These are phyloP conservation scores for Erebia aethiops DNA, from an alignment of 2,888 invertebrate genomes.

Conservation along the genomic window DNA sequence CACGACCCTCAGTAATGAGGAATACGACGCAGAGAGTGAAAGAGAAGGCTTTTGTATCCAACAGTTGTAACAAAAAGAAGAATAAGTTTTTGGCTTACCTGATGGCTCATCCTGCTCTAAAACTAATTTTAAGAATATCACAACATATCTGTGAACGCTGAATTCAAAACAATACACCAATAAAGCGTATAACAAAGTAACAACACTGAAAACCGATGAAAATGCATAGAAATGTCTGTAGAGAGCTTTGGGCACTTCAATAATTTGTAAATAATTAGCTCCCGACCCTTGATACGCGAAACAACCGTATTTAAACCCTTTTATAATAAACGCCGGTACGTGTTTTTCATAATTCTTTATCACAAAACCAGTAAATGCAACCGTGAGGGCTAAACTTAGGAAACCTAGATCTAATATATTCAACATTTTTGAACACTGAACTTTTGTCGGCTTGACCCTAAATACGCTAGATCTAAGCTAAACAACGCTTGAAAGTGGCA, in stretches of 20 bases:
- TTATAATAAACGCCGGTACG: conserved; percentile 85
- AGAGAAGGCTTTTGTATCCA: too few relatives aligned
- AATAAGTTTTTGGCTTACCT: conserved; percentile 63
- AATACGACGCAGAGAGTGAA: too few relatives aligned
- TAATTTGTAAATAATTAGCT: conserved; percentile 66
- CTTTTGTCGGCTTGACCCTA: not conserved
- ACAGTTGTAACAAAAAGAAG: not conserved
- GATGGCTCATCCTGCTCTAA: conserved; percentile 70
- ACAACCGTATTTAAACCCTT: conserved; percentile 89
- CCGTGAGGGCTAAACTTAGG: conserved; percentile 65
- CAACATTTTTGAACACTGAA: conserved; percentile 51
- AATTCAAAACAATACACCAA: conserved; percentile 75
- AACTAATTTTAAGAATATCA: conserved; percentile 72
- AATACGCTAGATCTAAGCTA: conserved; percentile 8
- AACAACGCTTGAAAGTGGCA: conserved; percentile 27
- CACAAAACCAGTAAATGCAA: conserved; percentile 83
- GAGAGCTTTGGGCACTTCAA: conserved; percentile 90
- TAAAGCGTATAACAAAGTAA: conserved; percentile 74
- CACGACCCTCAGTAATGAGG: too few relatives aligned
- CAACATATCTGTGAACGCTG: conserved; percentile 75
- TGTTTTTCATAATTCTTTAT: conserved; percentile 86
- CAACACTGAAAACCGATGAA: conserved; percentile 83
- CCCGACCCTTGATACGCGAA: conserved; percentile 83
- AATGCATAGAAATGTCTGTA: conserved; percentile 92
- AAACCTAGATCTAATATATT: conserved; percentile 75